A percentile compares a stretch with the other conserved stretches of the same genome.
These are phyloP conservation scores for Hirtodrosophila duncani DNA, from an alignment of 2,888 invertebrate species.

Conservation along the genomic window DNA sequence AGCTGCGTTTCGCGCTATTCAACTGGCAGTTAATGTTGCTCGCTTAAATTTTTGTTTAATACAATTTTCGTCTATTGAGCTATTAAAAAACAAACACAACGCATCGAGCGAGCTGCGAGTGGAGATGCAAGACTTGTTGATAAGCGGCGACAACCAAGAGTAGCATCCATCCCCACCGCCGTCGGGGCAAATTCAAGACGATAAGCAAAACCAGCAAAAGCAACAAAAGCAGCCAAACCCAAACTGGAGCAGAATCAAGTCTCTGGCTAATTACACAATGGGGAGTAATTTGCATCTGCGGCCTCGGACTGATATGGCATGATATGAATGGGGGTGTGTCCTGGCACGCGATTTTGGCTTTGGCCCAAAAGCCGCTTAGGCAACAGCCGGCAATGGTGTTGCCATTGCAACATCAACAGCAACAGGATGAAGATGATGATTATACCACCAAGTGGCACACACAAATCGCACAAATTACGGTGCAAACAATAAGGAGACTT, in stretches of 20 bases:
- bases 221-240: background rate
- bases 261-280: conserved; percentile 49
- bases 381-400: conserved; percentile 19
- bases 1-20: conserved; percentile 46
- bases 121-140: conserved; percentile 9
- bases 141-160: conserved; percentile 16
- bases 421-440: conserved; percentile 13
- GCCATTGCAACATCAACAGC: background rate
- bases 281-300: conserved; percentile 55
- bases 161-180: no score
- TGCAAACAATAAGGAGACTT: conserved; percentile 20
- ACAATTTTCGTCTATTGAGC: no score
- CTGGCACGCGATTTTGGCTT: conserved; percentile 5
- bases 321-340: conserved; percentile 5
- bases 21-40: conserved; percentile 47
- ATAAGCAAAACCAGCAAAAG: conserved; percentile 5
- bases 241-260: conserved; percentile 9
- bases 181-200: conserved; percentile 4
- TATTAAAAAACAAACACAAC: conserved; percentile 1
- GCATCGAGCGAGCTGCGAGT: conserved; percentile 6
- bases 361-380: conserved; percentile 39
- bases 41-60: conserved; percentile 32
- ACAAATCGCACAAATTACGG: conserved; percentile 40
- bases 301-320: conserved; percentile 30
- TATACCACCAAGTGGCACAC: conserved; percentile 42